Evolutionary conservation across 1,140 invertebrate genomes (phyloP).

Genomic region (Sinella curviseta): DNA sequence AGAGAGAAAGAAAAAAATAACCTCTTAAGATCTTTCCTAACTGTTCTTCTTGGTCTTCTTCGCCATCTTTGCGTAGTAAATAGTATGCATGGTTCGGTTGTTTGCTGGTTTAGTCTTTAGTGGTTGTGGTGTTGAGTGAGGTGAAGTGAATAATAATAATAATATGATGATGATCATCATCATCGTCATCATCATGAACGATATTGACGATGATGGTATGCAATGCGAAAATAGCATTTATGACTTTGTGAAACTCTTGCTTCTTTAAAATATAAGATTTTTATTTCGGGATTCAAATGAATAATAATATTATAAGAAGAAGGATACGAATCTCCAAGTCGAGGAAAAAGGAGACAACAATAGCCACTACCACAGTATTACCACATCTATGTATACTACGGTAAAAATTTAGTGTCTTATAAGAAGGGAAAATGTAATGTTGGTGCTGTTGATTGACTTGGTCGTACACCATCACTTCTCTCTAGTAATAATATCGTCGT

Average conservation of each 20-base stretch:
- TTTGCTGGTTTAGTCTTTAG: background rate
- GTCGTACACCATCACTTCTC: no score
- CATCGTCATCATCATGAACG: no score
- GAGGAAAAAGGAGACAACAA: background rate
- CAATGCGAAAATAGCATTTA: background rate
- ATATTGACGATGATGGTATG: background rate
- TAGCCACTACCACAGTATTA: no score
- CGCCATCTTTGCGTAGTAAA: background rate
- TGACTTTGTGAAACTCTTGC: slow-evolving; percentile 4
- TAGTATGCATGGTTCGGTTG: background rate
- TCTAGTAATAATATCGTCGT: no score
- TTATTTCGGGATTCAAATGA: no score
- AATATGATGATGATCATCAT: background rate
- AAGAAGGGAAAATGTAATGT: no score
- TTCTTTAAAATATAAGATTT: background rate
- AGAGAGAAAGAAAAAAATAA: background rate
- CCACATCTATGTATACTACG: no score
- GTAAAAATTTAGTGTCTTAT: no score
- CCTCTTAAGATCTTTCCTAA: slow-evolving; percentile 15
- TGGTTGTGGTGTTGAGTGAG: background rate
- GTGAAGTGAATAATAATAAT: background rate
- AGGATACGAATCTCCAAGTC: no score
- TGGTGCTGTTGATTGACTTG: no score
- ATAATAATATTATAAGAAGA: no score
- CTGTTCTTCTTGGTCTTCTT: background rate